Evolutionary conservation across 53 echinoderm and acorn worm genomes (phyloP).

Genomic region (Henricia sp.): DNA sequence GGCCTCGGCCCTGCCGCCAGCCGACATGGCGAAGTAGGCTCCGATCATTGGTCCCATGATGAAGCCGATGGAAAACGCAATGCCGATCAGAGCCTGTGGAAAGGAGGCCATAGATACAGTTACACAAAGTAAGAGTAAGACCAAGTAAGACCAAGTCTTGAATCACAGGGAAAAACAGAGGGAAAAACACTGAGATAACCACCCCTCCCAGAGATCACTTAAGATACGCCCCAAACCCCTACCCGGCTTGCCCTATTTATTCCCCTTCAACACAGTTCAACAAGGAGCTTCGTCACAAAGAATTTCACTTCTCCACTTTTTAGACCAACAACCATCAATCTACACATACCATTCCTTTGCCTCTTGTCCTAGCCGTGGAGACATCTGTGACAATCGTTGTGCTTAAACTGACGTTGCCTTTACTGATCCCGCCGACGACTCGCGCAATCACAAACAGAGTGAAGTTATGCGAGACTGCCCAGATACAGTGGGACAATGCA

Average conservation of each 20-base stretch:
- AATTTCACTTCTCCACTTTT: not conserved
- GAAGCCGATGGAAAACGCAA: slow-evolving; percentile 95
- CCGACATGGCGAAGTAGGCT: slow-evolving; percentile 85
- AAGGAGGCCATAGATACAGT: too few relatives aligned
- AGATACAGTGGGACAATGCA: slow-evolving; percentile 79
- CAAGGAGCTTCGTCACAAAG: not conserved
- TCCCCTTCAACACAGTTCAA: not conserved
- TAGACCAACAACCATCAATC: too few relatives aligned
- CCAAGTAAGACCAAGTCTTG: too few relatives aligned
- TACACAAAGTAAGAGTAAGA: too few relatives aligned
- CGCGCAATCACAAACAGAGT: slow-evolving; percentile 86
- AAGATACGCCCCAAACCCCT: too few relatives aligned
- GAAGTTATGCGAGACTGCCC: slow-evolving; percentile 95
- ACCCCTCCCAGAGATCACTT: too few relatives aligned
- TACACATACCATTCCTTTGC: slow-evolving; percentile 94
- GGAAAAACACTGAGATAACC: too few relatives aligned
- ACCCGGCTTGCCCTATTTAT: too few relatives aligned
- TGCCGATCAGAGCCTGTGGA: slow-evolving; percentile 87
- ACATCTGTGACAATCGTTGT: slow-evolving; percentile 98
- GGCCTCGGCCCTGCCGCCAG: slow-evolving; percentile 66
- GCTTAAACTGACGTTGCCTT: slow-evolving; percentile 96
- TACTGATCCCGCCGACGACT: slow-evolving; percentile 90
- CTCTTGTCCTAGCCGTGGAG: slow-evolving; percentile 84
- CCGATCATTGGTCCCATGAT: slow-evolving; percentile 97
- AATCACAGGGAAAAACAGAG: too few relatives aligned